Evolutionary conservation across 2,113 vertebrate species (phyloP), one percentile per base, ranked within the genome.

Genomic region (Misgurnus anguillicaudatus): DNA sequence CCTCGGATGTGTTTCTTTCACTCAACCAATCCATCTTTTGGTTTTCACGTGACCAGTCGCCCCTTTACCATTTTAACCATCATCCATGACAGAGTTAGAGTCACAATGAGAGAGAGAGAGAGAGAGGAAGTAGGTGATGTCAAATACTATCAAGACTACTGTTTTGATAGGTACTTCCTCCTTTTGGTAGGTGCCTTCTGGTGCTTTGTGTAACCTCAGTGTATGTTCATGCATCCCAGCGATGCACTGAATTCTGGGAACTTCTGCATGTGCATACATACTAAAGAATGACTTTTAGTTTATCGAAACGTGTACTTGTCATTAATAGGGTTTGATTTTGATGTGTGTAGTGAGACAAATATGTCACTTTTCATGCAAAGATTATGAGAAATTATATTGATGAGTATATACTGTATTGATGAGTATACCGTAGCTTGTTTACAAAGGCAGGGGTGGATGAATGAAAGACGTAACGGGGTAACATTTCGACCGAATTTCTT

Each of bases 151-250:
- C 55, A 78, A 64, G 55, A 82, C 66, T 71, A 74, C 67, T 38
- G 39, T 64, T 65, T 73, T 75, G 70, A 51, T 74, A 60, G 24
- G 74, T 57, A 77, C 48, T 80, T 62, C 77, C 90, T 86, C 84
- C 90, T 85, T 81, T 84, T 76, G 83, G 88, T 88, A 89, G 90
- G 86, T 93, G 90, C 89, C 90, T 92, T 91, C 82, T 87, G 85
- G 36, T 89, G 85, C 86, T 75, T 66, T 79, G 51, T 79, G 51
- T 75, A 61, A 45, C 62, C 76, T 42, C 47, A 58, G 64, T 71
- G 74, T 62, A 69, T 57, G 62, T 57, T 80, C 51, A 53, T 72
- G 65, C 48, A 14, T 61, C 62, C 38, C 53, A 58, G 51, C 14
- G 70, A 60, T 55, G 48, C 11, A 51, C 57, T 63, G 55, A 9